Evolutionary conservation across 2,797 vertebrate genomes (phyloP).

Genomic region (Anabas testudineus): DNA sequence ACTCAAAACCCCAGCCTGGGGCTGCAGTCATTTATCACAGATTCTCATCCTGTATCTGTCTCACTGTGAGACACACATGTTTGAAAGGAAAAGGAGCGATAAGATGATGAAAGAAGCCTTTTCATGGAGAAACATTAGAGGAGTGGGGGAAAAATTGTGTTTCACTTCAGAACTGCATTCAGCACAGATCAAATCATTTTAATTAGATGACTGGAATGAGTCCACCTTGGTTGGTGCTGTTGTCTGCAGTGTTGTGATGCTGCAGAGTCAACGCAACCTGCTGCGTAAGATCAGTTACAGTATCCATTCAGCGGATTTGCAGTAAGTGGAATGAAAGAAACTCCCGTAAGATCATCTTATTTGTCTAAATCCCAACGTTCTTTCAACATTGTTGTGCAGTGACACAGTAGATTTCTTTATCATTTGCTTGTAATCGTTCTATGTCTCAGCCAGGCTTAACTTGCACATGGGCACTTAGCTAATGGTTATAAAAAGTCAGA

Average conservation of each 20-base stretch:
- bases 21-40: conserved; percentile 28
- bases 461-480: not conserved
- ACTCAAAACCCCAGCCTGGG: not conserved
- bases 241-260: not conserved
- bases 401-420: too few species aligned
- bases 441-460: not conserved
- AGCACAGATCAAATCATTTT: not conserved
- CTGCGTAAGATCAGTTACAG: too few species aligned
- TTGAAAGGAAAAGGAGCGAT: conserved; percentile 9
- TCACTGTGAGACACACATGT: not conserved
- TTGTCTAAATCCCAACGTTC: not conserved
- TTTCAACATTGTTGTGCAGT: not conserved
- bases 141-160: not conserved
- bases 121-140: conserved; percentile 1
- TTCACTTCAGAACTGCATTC: conserved; percentile 11
- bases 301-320: not conserved
- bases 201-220: conserved; percentile 7
- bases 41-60: conserved; percentile 7
- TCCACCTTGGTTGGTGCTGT: not conserved
- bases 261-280: not conserved
- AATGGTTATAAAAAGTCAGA: not conserved
- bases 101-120: conserved; percentile 2
- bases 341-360: not conserved
- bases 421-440: not conserved
- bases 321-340: not conserved